Evolutionary conservation across 1,140 invertebrate genomes (phyloP).

Genomic region (Mactra quadrangularis): DNA sequence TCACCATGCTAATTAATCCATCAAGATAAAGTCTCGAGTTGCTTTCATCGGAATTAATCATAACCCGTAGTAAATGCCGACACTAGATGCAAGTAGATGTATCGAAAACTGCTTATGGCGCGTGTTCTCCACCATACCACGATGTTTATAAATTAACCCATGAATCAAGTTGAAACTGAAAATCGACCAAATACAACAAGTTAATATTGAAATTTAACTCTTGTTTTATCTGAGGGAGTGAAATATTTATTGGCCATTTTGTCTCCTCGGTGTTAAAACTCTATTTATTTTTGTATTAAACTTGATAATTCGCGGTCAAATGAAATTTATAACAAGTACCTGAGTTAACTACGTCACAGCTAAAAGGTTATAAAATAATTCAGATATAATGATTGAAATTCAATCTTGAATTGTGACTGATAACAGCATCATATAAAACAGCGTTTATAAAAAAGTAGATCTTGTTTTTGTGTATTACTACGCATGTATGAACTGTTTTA

Average conservation of each 20-base stretch:
- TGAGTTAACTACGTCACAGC: neutral
- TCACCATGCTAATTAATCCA: too few species aligned
- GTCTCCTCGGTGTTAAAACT: constrained; percentile 17
- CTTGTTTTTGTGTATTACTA: neutral
- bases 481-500: neutral
- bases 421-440: neutral
- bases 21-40: too few species aligned
- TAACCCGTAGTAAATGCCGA: too few species aligned
- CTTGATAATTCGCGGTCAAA: constrained; percentile 47
- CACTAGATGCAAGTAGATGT: too few species aligned
- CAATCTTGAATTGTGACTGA: neutral
- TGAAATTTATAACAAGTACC: constrained; percentile 43
- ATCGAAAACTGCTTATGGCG: too few species aligned
- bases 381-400: neutral
- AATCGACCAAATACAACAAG: constrained; percentile 12
- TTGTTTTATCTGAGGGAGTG: constrained; percentile 16
- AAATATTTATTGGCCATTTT: constrained; percentile 44
- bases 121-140: too few species aligned
- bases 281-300: constrained; percentile 46
- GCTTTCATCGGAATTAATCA: too few species aligned
- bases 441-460: neutral
- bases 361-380: constrained; percentile 16
- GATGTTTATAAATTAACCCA: too few species aligned
- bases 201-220: constrained; percentile 48
- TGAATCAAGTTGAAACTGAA: neutral